Evolutionary conservation across 2,797 vertebrate species (phyloP), one percentile per base, ranked within the genome.

Genomic region (Epinephelus coioides): DNA sequence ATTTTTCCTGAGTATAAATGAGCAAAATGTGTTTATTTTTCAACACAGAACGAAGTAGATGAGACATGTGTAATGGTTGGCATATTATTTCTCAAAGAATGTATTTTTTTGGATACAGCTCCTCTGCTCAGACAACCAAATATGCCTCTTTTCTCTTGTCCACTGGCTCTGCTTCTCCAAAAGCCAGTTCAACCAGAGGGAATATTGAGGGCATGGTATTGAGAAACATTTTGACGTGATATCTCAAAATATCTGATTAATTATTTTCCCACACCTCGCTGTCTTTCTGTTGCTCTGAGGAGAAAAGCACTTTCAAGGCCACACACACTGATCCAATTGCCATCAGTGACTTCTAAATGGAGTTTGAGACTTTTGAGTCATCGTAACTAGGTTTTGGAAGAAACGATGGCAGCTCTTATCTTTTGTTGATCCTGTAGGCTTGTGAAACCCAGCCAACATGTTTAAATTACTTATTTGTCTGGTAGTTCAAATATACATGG

Each of bases 381-480:
- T 56, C 56, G 40, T 5, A 47, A 44, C 25, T 50, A 63, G 27
- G 21, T 68, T 86, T 74, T 46, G 21, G 38, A 90, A 87, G 80
- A 73, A 71, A 82, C 83, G 73, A 60, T 25, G 17, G 59, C 53
- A 30, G 54, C 69, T 55, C 53, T 73, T 60, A 79, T 88, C 65
- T 73, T 81, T 59, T 81, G 65, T 85, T 76, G 76, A 84, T 87
- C 75, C 83, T 90, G 62, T 73, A 78, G 87, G 81, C 79, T 69
- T 68, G 44, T 73, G 65, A 92, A 89, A 60, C 19, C 21, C 34
- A 61, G 70, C 43, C 66, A 81, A 53, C 59, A 77, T 79, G 64
- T 86, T 86, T 55, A 69, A 78, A 79, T 79, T 43, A 79, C 61
- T 65, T 73, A n/a, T 87, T 80, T 68, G 65, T 78, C 72, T 74